Percentiles rank a stretch among this genome's conserved stretches.
phyloP scores from a whole-genome alignment of 2,888 invertebrate genomes.

The Colletes collaris region DNA sequence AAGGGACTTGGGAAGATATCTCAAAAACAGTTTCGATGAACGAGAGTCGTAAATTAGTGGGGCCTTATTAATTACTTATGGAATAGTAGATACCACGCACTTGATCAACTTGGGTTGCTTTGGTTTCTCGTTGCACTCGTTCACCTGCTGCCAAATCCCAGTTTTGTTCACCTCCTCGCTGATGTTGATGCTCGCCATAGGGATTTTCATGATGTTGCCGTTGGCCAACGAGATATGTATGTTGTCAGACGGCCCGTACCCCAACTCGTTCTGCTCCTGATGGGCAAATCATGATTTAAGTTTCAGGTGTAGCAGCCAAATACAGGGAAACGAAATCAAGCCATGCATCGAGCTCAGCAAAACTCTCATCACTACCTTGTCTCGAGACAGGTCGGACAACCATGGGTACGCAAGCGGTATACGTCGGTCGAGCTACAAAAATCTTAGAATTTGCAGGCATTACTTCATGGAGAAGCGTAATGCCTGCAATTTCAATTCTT shows the following conservation, averaged over 20 bases:
- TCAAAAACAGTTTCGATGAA: no score
- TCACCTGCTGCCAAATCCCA: slow-evolving; percentile 97
- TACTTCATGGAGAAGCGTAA: no score
- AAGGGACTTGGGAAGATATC: no score
- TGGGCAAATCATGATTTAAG: slow-evolving; percentile 32
- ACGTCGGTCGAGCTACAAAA: slow-evolving; percentile 7
- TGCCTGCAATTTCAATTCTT: no score
- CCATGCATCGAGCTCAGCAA: slow-evolving; percentile 63
- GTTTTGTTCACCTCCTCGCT: slow-evolving; percentile 97
- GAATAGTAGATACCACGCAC: slow-evolving; percentile 60
- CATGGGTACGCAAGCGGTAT: slow-evolving; percentile 15
- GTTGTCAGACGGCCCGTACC: slow-evolving; percentile 85
- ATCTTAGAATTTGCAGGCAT: no score
- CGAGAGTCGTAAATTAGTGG: no score
- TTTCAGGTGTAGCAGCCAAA: neutral
- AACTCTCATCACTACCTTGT: slow-evolving; percentile 32
- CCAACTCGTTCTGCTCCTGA: slow-evolving; percentile 79
- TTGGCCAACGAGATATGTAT: slow-evolving; percentile 94
- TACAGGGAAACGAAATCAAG: slow-evolving; percentile 35
- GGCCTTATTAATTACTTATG: neutral
- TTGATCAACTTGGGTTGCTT: slow-evolving; percentile 77
- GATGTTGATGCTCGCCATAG: slow-evolving; percentile 93
- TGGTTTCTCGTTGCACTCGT: slow-evolving; percentile 87
- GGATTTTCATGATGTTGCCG: slow-evolving; percentile 95
- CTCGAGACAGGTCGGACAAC: slow-evolving; percentile 10